Base-by-base conservation (phyloP, 2,888 invertebrate genomes). In the Halocaridina rubra region DNA sequence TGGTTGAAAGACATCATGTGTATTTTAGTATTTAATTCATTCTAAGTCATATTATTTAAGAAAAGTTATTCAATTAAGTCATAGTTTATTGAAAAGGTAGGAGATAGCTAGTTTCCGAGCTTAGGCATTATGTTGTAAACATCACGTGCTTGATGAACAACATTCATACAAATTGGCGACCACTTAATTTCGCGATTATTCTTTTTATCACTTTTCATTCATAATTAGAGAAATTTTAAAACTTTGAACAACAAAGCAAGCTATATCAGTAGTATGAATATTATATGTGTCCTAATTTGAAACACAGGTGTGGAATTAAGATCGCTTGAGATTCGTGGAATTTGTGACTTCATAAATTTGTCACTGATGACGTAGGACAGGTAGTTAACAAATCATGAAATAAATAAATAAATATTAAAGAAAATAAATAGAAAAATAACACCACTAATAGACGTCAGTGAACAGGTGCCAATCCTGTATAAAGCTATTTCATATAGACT, bases 121-220 rank as follows among this genome's bases (percentile, higher is more conserved):
- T 39, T 78, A 76, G 3, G 0, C 24, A 13, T 10, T 27, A 19
- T 59, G 29, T 69, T 57, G 78, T 78, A 81, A 81, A 82, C 82
- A 82, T 82, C 82, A 82, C 82, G 82, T 82, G 82, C 82, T 71
- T 27, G 19, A 13, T 24, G 24, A 27, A 16, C 74, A 19, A 72
- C 59, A 59, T 74, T 53, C 74, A 81, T 53, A 74, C 46, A 64
- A 30, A 33, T 81, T 81, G 27, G 57, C 27, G 33, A 32, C 1
- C 0, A 10, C 19, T 76, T 67, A 74, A 10, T 75, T 81, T 81
- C 39, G 64, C 64, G 61, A 33, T 76, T 10, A 27, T n/a, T 27
- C n/a, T 57, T 13, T 76, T 3, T 59, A 29, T 29, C 13, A 1
- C n/a, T n/a, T n/a, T n/a, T n/a, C n/a, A n/a, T n/a, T n/a, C n/a